Conservation (phyloP, 2,888 invertebrate species). For the Mactromeris polynyma region DNA sequence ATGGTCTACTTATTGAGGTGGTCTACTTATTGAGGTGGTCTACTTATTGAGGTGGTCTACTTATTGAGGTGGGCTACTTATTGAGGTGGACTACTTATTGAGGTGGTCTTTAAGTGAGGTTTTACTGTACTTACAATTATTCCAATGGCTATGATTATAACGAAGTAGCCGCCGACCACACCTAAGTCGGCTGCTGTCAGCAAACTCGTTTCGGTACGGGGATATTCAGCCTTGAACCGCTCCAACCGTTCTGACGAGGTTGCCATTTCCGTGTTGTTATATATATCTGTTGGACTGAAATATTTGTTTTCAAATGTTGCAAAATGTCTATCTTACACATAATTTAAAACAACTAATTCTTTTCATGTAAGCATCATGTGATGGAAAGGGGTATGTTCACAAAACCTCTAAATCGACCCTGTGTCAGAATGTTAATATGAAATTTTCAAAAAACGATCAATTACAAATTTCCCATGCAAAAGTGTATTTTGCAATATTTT, state of each 20-base stretch:
- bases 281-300: background rate
- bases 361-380: background rate
- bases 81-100: too few relatives aligned
- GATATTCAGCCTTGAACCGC: constrained; percentile 62
- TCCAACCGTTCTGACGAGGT: constrained; percentile 54
- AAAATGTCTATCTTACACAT: background rate
- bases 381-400: background rate
- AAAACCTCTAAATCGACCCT: background rate
- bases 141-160: constrained; percentile 81
- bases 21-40: too few relatives aligned
- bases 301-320: too few relatives aligned
- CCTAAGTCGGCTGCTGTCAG: constrained; percentile 78
- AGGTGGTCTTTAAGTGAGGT: too few relatives aligned
- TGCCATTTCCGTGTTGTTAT: background rate
- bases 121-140: constrained; percentile 80
- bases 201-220: constrained; percentile 23
- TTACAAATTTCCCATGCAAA: too few relatives aligned
- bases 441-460: background rate
- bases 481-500: too few relatives aligned
- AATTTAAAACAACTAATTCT: background rate
- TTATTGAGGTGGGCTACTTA: too few relatives aligned
- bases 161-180: constrained; percentile 82
- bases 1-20: too few relatives aligned
- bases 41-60: too few relatives aligned
- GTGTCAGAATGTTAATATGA: background rate